Base-by-base conservation (phyloP, 2,113 vertebrate genomes). In the Prochilodus magdalenae region DNA sequence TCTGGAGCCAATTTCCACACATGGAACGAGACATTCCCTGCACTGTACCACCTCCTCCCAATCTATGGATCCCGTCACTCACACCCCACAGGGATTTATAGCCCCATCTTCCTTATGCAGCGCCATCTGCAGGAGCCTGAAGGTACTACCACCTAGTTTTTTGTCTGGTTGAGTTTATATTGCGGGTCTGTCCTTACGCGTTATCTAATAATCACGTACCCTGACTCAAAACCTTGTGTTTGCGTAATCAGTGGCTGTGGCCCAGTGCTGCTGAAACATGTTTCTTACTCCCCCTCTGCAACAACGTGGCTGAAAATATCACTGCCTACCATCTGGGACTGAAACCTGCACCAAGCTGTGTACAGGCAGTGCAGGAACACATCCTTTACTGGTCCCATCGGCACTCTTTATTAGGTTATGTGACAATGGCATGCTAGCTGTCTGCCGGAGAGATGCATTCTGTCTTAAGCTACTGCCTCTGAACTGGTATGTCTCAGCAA, bases 281-380 rank as follows among this genome's bases (percentile, higher is more conserved):
- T 40, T 70, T 49, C 51, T 36, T 51, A 62, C 40, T 62, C 55
- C 74, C 78, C 74, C 47, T 33, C 62, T 73, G 67, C 80, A 66
- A 53, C 60, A 85, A 77, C 79, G 29, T 14, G 4, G 71, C 55
- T 75, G 40, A 75, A 63, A 55, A 77, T 85, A 70, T 82, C 70
- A 14, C 40, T 24, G 10, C 59, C 29, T 44, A 30, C 6, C 53
- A 60, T 26, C 49, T 49, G 40, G 75, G 22, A 62, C n/a, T 1
- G 47, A 40, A 72, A 84, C 65, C 30, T 77, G 66, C 66, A 76
- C 59, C 26, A 51, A 57, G 72, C 33, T 20, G 59, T 10, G 3
- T 75, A 67, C 27, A n/a, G 51, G 24, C 26, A 63, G n/a, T 44
- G 57, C 77, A 27, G 51, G 53, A 70, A 62, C 33, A 27, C 51